phyloP scores from a whole-genome alignment of 2,113 vertebrate species.

The Phocoena phocoena region DNA sequence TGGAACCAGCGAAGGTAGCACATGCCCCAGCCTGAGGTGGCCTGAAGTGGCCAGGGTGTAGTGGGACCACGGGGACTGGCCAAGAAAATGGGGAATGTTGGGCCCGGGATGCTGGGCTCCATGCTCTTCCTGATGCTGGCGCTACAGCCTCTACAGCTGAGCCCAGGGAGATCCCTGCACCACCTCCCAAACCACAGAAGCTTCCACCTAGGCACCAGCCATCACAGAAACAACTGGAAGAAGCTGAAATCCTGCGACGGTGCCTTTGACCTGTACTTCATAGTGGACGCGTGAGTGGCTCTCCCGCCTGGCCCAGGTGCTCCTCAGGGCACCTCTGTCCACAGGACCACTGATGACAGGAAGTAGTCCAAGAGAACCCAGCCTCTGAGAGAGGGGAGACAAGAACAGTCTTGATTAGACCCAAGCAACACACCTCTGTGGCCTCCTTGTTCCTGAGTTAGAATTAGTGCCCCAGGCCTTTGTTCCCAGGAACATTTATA shows the following conservation, averaged over 20 bases:
- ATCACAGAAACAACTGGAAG: constrained; percentile 51
- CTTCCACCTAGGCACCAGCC: background rate
- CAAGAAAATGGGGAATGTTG: constrained; percentile 27
- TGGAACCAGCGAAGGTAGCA: background rate
- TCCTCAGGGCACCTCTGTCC: background rate
- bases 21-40: background rate
- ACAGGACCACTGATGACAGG: background rate
- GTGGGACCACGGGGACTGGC: background rate
- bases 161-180: background rate
- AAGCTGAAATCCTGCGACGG: constrained; percentile 87
- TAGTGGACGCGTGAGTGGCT: constrained; percentile 94
- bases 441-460: background rate
- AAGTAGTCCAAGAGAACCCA: background rate
- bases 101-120: background rate
- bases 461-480: background rate
- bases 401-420: background rate
- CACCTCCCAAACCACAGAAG: background rate
- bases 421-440: background rate
- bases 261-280: constrained; percentile 94
- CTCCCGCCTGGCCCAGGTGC: background rate
- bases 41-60: background rate
- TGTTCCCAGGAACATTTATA: background rate
- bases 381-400: background rate
- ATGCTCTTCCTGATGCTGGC: background rate
- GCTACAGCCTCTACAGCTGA: background rate